phyloP scores from a whole-genome alignment of 1,140 invertebrate genomes.

The Drosophila bipectinata region DNA sequence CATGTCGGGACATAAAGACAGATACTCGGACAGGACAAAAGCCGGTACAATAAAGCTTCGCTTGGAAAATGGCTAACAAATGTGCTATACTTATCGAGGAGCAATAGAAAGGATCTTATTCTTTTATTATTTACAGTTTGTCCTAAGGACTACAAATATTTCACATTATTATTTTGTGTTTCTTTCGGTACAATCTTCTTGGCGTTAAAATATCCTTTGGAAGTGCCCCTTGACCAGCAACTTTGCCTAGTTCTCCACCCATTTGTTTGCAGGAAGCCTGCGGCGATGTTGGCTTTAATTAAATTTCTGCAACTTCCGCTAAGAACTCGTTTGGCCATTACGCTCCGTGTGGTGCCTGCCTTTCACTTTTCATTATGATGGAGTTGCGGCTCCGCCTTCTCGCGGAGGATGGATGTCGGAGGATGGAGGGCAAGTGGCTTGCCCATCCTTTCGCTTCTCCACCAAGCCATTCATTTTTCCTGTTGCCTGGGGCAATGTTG shows the following conservation, averaged over 20 bases:
- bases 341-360: conserved; percentile 28
- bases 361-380: conserved; percentile 70
- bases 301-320: conserved; percentile 74
- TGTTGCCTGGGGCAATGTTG: conserved; percentile 18
- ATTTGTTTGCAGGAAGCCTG: conserved; percentile 44
- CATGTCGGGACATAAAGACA: conserved; percentile 41
- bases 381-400: conserved; percentile 8
- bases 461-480: conserved; percentile 15
- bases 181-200: not conserved
- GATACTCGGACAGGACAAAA: conserved; percentile 30
- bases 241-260: conserved; percentile 22
- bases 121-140: too few species aligned
- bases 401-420: not conserved
- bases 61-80: conserved; percentile 7
- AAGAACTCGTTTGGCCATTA: conserved; percentile 20
- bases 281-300: conserved; percentile 71
- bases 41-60: conserved; percentile 30
- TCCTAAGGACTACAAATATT: not conserved
- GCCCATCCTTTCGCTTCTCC: conserved; percentile 5
- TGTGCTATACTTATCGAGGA: conserved; percentile 17
- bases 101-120: too few species aligned
- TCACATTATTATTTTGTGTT: not conserved
- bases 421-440: conserved; percentile 1
- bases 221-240: conserved; percentile 28
- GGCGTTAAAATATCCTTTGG: conserved; percentile 19